phyloP scores from a whole-genome alignment of 37 sponge, comb jelly and placozoan genomes.

The Chondrilla cf. caribensis region DNA sequence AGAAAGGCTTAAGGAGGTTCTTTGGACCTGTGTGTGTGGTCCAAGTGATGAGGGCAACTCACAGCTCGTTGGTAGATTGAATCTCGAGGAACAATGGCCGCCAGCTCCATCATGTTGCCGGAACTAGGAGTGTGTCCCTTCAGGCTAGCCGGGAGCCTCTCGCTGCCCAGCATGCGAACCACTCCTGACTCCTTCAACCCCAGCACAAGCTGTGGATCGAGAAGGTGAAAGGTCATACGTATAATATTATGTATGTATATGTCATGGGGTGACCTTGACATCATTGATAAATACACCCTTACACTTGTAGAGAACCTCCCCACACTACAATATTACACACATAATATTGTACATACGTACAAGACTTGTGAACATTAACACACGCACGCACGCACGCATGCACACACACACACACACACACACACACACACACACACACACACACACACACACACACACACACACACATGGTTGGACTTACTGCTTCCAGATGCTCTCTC shows the following conservation, averaged over 20 bases:
- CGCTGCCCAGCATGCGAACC: conserved; percentile 38
- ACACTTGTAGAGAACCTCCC: background rate
- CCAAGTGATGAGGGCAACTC: background rate
- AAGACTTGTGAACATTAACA: no score
- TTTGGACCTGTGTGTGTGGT: background rate
- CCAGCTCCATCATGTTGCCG: conserved; percentile 51
- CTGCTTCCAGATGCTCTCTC: background rate
- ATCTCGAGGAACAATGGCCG: background rate
- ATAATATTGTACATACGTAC: no score
- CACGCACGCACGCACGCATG: background rate
- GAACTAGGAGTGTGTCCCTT: conserved; percentile 9
- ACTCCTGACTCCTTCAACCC: conserved; percentile 17
- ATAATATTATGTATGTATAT: background rate
- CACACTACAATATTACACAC: no score
- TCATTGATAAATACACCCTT: background rate
- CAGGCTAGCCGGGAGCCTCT: conserved; percentile 29
- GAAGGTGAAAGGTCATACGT: background rate
- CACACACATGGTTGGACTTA: background rate
- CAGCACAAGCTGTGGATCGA: background rate
- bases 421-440: conserved; percentile 2
- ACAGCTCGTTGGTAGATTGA: background rate
- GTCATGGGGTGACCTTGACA: background rate
- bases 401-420: conserved; percentile 12
- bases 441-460: background rate
- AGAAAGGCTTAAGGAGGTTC: background rate